Evolutionary conservation across 2,797 vertebrate species (phyloP).

Genomic region (Coilia nasus): DNA sequence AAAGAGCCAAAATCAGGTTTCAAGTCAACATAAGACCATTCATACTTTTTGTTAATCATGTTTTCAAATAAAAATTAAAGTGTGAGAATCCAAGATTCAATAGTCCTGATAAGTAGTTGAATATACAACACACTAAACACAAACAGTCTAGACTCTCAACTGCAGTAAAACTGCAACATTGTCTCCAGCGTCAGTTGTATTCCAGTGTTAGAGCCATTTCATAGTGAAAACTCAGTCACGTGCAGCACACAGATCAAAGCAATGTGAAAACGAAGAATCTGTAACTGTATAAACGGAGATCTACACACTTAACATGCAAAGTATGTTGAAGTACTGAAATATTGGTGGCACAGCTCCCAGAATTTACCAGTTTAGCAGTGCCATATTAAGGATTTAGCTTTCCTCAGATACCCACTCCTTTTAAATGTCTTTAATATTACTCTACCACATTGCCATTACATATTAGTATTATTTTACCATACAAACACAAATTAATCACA

Average conservation of each 20-base stretch:
- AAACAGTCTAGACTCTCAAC: neutral
- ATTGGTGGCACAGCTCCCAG: neutral
- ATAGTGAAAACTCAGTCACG: neutral
- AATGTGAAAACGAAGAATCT: neutral
- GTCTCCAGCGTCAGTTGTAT: neutral
- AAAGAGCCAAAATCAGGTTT: slow-evolving; percentile 23
- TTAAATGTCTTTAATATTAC: neutral
- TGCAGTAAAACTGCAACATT: neutral
- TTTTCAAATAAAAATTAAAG: slow-evolving; percentile 22
- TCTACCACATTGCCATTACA: no score
- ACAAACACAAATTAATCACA: neutral
- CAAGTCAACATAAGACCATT: neutral
- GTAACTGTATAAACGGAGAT: neutral
- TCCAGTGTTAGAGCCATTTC: neutral
- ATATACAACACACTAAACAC: neutral
- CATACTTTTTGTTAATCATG: slow-evolving; percentile 21
- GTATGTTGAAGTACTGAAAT: neutral
- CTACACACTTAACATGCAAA: slow-evolving; percentile 7
- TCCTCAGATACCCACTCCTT: neutral
- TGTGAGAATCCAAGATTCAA: slow-evolving; percentile 17
- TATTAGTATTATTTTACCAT: neutral
- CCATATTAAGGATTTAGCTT: neutral
- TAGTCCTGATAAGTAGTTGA: slow-evolving; percentile 3
- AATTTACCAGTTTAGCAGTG: neutral
- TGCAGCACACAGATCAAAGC: neutral